These are phyloP conservation scores for Heliconius charithonia DNA, from an alignment of 2,888 invertebrate genomes.

Conservation along the genomic window DNA sequence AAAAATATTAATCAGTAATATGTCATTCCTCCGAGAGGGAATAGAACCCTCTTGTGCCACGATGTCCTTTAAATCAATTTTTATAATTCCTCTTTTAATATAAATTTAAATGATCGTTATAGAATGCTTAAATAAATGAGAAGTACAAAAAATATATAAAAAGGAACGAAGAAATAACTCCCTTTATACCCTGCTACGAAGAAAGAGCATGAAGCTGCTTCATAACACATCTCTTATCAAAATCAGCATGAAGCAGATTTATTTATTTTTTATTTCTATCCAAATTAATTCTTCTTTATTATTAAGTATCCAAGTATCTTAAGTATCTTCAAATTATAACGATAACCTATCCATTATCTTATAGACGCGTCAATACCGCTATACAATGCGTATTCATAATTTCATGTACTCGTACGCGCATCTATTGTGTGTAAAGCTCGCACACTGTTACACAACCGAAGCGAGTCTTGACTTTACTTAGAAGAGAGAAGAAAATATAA, in stretches of 20 bases:
- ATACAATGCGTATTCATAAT: slow-evolving; percentile 21
- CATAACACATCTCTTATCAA: too few species aligned
- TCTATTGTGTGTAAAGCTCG: neutral
- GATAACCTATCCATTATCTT: slow-evolving; percentile 42
- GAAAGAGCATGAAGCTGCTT: too few species aligned
- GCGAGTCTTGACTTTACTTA: neutral
- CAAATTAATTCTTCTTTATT: neutral
- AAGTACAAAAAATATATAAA: too few species aligned
- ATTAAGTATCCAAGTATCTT: neutral
- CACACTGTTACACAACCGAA: slow-evolving; percentile 12
- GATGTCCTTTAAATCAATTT: too few species aligned
- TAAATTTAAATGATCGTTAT: too few species aligned
- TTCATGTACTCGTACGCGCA: neutral
- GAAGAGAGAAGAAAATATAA: neutral
- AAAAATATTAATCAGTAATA: neutral
- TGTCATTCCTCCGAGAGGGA: neutral
- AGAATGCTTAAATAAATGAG: too few species aligned
- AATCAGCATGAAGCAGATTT: too few species aligned
- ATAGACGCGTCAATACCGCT: slow-evolving; percentile 28
- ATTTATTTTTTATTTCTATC: too few species aligned
- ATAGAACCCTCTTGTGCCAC: neutral
- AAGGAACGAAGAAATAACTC: too few species aligned
- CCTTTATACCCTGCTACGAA: too few species aligned
- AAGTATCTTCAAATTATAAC: slow-evolving; percentile 51
- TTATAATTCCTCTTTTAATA: too few species aligned